Evolutionary conservation across 2,888 invertebrate species (phyloP), one percentile per base, ranked within the genome.

Genomic region (Patella ulyssiponensis): DNA sequence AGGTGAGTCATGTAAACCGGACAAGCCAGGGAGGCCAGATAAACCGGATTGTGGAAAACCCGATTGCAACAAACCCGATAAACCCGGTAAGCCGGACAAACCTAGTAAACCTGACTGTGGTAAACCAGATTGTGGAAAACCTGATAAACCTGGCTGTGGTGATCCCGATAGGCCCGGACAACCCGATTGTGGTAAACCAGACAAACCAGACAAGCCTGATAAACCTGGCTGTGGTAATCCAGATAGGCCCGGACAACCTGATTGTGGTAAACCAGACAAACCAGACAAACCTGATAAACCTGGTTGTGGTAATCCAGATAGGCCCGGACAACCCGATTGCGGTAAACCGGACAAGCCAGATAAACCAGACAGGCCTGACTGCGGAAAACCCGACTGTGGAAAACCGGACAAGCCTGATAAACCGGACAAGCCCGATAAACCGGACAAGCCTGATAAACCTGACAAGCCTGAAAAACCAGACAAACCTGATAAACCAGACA

Each of bases 251-350:
- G 64, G 71, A 2, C 53, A 70, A 14, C 75, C 75, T 15, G 52
- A 54, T 11, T 54, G 64, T 33, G 71, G 56, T 3, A 76, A 58
- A 20, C 76, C 76, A 5, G 53, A 23, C 17, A 54, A 17, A 12
- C 54, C 58, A 5, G 76, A 71, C 2, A 58, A 56, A 27, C 71
- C 71, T n/a, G 56, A 71, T 51, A 76, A 56, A n/a, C 76, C 76
- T 12, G 71, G 58, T 9, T 64, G 64, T 64, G 20, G 20, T 14
- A 54, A 53, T 3, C 56, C 71, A 0, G 64, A 72, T 3, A 71
- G 27, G 12, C 76, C 72, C 7, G 64, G 23, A 53, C 23, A 69
- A 69, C 69, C 69, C 52, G 52, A 56, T 52, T 20, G 53, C 9
- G 44, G 44, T 44, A 4, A 44, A 44, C 44, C 44, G 9, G 44